These are phyloP conservation scores for Rachycentron canadum DNA, from an alignment of 2,797 vertebrate species.

Conservation along the genomic window DNA sequence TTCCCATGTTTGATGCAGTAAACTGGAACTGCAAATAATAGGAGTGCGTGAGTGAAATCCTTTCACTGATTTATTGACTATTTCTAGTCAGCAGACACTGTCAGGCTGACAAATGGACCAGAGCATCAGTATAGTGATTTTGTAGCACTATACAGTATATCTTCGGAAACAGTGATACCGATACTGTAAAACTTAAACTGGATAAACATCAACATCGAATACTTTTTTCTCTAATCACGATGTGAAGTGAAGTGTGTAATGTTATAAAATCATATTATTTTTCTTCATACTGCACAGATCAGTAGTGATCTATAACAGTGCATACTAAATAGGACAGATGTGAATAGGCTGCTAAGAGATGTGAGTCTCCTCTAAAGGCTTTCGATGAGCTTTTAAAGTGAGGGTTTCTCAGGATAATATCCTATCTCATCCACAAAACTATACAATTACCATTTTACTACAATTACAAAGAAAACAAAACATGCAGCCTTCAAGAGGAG, in stretches of 20 bases:
- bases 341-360: conserved; percentile 7
- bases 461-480: conserved; percentile 62
- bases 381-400: not conserved
- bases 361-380: conserved; percentile 1
- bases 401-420: conserved; percentile 18
- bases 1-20: not conserved
- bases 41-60: not conserved
- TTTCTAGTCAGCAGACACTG: not conserved
- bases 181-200: not conserved
- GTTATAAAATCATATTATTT: not conserved
- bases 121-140: not conserved
- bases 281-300: not conserved
- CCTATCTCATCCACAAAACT: conserved; percentile 46
- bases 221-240: not conserved
- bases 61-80: not conserved
- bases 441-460: conserved; percentile 41
- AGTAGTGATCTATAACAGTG: not conserved
- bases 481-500: conserved; percentile 28
- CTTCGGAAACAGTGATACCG: not conserved
- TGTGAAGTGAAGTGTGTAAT: not conserved
- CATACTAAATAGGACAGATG: conserved; percentile 12
- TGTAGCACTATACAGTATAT: not conserved
- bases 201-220: not conserved
- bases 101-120: not conserved
- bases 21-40: conserved; percentile 5